phyloP scores from a whole-genome alignment of 2,888 invertebrate genomes.

The Diabrotica balteata region DNA sequence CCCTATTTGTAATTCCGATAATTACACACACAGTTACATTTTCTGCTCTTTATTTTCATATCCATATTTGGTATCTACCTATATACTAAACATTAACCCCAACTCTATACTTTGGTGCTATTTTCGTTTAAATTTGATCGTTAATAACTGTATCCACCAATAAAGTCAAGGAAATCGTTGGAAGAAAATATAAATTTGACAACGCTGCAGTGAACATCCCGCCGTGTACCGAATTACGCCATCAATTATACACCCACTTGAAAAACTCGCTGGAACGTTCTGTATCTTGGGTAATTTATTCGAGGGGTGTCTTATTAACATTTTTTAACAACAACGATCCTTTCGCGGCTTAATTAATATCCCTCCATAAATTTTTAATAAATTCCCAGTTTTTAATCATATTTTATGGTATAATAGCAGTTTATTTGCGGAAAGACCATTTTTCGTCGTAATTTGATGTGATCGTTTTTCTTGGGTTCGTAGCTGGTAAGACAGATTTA shows the following conservation, averaged over 20 bases:
- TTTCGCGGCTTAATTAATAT: slow-evolving; percentile 15
- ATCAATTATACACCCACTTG: slow-evolving; percentile 13
- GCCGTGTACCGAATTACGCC: slow-evolving; percentile 5
- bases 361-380: slow-evolving; percentile 14
- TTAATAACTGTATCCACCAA: too few relatives aligned
- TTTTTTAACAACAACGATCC: slow-evolving; percentile 11
- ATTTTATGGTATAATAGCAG: slow-evolving; percentile 7
- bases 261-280: slow-evolving; percentile 5
- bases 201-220: not conserved
- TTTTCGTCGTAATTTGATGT: too few relatives aligned
- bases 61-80: too few relatives aligned
- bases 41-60: too few relatives aligned
- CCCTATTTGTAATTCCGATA: too few relatives aligned
- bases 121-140: too few relatives aligned
- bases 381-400: slow-evolving; percentile 18
- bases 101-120: too few relatives aligned
- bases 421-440: slow-evolving; percentile 1
- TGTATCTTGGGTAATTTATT: slow-evolving; percentile 14
- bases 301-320: slow-evolving; percentile 24
- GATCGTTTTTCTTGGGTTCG: not conserved
- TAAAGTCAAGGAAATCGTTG: too few relatives aligned
- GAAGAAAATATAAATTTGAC: not conserved
- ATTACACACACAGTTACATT: too few relatives aligned
- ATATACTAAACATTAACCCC: too few relatives aligned
- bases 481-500: not conserved